Base-by-base conservation (phyloP, 2,113 vertebrate species). In the Rana temporaria region DNA sequence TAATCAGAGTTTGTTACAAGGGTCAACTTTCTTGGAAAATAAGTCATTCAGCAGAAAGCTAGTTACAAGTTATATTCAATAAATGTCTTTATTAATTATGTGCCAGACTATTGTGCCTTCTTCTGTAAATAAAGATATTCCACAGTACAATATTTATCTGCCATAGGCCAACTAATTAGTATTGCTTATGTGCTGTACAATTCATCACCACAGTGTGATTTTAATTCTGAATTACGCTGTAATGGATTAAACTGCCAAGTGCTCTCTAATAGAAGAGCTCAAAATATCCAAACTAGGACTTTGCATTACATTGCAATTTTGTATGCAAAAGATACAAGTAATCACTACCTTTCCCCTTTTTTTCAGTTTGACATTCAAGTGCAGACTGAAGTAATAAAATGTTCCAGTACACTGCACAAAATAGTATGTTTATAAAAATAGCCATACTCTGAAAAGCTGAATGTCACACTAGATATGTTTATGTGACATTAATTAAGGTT, bases 391-490 rank as follows among this genome's bases (percentile, higher is more conserved):
- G 63, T 65, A n/a, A 42, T 68, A 11, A 42, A 68, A 68, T 68
- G 19, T 67, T 19, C 63, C 18, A 38, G 65, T 67, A 42, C 66
- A 42, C 42, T 3, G 34, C 18, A 26, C 32, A 67, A 67, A 38
- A 67, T n/a, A 67, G 4, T n/a, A n/a, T 48, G 18, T 42, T 42
- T 42, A 67, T n/a, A 67, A 67, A 67, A 67, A 67, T 67, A 67
- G 66, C 9, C 19, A 19, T n/a, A 19, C 32, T 20, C 34, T 67
- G 32, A 6, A 68, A 48, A 48, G 3, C 34, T 48, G 34, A 68
- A 68, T 48, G 34, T 68, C 66, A 68, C 66, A 14, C 19, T 48
- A 19, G 18, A 48, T 48, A 48, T 48, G 6, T 48, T 48, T 48
- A 11, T 48, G 8, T 48, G 8, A 12, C 42, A 48, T 48, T 48